Conservation (phyloP, 2,113 vertebrate species). For the Nerophis lumbriciformis region DNA sequence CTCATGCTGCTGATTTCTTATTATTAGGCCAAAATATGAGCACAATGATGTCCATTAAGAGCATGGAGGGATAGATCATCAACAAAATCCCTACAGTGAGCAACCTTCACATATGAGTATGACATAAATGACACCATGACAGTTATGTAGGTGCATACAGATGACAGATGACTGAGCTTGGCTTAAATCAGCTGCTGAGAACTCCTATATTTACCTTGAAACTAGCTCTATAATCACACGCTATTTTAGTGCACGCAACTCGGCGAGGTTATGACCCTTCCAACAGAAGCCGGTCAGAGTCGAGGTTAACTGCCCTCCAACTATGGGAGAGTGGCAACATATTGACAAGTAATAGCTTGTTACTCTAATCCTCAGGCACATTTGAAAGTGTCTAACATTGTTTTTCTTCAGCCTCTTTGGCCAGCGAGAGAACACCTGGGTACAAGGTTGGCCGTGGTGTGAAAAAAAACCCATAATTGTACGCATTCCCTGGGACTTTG, state of each 20-base stretch:
- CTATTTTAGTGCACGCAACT: constrained; percentile 61
- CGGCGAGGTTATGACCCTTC: constrained; percentile 62
- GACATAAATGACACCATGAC: background rate
- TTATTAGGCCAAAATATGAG: constrained; percentile 39
- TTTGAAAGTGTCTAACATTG: constrained; percentile 72
- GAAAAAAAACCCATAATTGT: constrained; percentile 39
- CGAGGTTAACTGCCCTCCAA: constrained; percentile 65
- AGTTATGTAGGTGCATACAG: constrained; percentile 13
- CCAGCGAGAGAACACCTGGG: constrained; percentile 56
- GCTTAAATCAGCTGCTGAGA: constrained; percentile 47
- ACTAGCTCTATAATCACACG: constrained; percentile 63
- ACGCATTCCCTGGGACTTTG: constrained; percentile 33
- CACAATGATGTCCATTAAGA: constrained; percentile 51
- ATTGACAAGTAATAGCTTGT: constrained; percentile 73
- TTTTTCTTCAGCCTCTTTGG: constrained; percentile 44
- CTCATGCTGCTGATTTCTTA: constrained; percentile 40
- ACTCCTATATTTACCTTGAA: constrained; percentile 68
- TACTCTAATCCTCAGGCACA: constrained; percentile 58
- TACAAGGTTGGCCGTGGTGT: constrained; percentile 38
- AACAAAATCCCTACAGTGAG: constrained; percentile 12
- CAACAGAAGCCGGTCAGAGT: constrained; percentile 63
- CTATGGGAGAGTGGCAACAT: constrained; percentile 60
- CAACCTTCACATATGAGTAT: background rate
- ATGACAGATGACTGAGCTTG: constrained; percentile 10
- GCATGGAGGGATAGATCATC: constrained; percentile 27